A percentile compares a stretch with the other conserved stretches of the same genome.
phyloP scores from a whole-genome alignment of 1,140 invertebrate species.

The Lepidotrigona ventralis region DNA sequence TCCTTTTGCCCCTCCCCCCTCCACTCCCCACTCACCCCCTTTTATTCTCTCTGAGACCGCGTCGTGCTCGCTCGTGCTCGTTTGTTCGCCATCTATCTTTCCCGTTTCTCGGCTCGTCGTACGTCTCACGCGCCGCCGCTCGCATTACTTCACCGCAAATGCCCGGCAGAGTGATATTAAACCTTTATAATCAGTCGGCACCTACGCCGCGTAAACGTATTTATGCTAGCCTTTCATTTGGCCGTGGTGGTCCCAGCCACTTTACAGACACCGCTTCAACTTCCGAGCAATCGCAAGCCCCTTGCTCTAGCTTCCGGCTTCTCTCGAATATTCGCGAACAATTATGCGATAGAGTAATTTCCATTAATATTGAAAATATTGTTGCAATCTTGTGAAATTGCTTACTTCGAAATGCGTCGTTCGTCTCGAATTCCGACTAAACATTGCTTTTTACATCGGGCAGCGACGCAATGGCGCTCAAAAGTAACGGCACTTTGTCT shows the following conservation, averaged over 20 bases:
- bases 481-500: too few relatives aligned
- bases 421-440: too few relatives aligned
- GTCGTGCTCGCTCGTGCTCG: constrained; percentile 10
- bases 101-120: constrained; percentile 19
- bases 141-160: constrained; percentile 57
- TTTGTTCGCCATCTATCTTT: constrained; percentile 9
- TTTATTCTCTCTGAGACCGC: too few relatives aligned
- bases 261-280: background rate
- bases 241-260: background rate
- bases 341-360: too few relatives aligned
- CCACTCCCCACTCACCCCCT: background rate
- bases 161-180: constrained; percentile 58
- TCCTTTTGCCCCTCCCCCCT: background rate
- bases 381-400: too few relatives aligned
- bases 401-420: too few relatives aligned
- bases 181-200: constrained; percentile 66
- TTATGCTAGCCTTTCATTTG: constrained; percentile 35
- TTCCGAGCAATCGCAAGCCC: background rate
- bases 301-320: too few relatives aligned
- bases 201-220: constrained; percentile 56
- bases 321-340: too few relatives aligned
- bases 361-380: too few relatives aligned
- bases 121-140: constrained; percentile 48
- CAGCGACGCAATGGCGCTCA: too few relatives aligned
- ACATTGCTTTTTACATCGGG: too few relatives aligned